Base-by-base conservation (phyloP, 1,140 invertebrate species). In the Penaeus indicus region DNA sequence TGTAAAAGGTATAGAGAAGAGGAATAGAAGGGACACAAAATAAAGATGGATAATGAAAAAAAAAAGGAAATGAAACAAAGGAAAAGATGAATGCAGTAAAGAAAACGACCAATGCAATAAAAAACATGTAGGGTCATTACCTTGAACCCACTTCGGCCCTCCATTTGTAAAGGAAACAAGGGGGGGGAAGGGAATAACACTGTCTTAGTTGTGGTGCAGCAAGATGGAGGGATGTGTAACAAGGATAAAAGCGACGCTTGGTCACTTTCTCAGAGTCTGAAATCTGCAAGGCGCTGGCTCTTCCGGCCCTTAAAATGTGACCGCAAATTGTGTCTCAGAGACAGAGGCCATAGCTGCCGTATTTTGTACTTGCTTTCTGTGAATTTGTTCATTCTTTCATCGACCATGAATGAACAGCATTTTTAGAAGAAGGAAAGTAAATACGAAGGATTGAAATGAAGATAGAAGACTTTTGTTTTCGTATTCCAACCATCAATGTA, bases 61-160 rank as follows among this genome's bases (percentile, higher is more conserved):
- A 81, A 60, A 1, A 22, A 61, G 42, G 25, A 60, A 54, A 60
- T 47, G 21, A 27, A 60, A 81, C 19, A 7, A 60, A 81, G 54
- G 25, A 60, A 72, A 60, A 18, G 67, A 85, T 5, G n/a, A 84
- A 67, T 25, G 27, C 22, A 38, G 27, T 64, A 38, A 32, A 18
- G 27, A 84, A 64, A 78, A 22, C 75, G 75, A 38, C 22, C 13
- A 72, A 72, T 84, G 82, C 82, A 84, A 84, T 62, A 72, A 72
- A 84, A 84, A 63, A 72, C 72, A 67, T 42, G 22, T 72, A 72
- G 82, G 75, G 81, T 32, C 64, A 42, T 84, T 84, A 84, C 82
- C 82, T 84, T 84, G 82, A 84, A 84, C 27, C 82, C 82, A 84
- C 82, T 84, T 84, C 82, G 82, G 64, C 82, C 82, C 82, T 84